phyloP scores from a whole-genome alignment of 2,797 vertebrate genomes.

The Eupleurogrammus muticus region DNA sequence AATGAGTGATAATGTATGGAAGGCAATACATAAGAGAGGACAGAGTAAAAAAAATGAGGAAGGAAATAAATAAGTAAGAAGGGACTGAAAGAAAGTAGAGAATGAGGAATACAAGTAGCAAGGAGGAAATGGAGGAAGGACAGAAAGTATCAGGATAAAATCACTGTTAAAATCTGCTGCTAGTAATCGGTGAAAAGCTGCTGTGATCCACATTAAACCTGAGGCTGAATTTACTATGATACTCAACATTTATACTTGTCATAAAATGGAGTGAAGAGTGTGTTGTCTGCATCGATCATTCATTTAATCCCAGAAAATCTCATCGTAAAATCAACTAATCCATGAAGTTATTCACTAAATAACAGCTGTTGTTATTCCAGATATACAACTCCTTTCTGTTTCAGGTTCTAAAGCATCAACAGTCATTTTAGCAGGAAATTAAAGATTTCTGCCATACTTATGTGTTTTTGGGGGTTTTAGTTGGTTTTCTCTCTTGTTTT shows the following conservation, averaged over 20 bases:
- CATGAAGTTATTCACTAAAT: conserved; percentile 50
- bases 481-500: conserved; percentile 27
- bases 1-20: no score
- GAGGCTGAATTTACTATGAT: no score
- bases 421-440: conserved; percentile 60
- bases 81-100: no score
- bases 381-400: conserved; percentile 31
- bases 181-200: no score
- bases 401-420: conserved; percentile 42
- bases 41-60: no score
- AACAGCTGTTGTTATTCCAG: conserved; percentile 40
- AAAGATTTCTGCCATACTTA: conserved; percentile 56
- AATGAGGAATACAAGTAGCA: no score
- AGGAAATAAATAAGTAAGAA: no score
- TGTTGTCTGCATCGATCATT: conserved; percentile 8
- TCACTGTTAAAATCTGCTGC: no score
- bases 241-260: background rate
- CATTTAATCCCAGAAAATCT: background rate
- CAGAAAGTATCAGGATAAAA: no score
- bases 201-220: background rate
- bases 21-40: no score
- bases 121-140: no score
- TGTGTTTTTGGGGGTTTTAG: conserved; percentile 6
- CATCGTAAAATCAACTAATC: conserved; percentile 30
- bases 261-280: background rate